Evolutionary conservation across 1,140 invertebrate species (phyloP), one percentile per base, ranked within the genome.

Genomic region (Ceratina calcarata): DNA sequence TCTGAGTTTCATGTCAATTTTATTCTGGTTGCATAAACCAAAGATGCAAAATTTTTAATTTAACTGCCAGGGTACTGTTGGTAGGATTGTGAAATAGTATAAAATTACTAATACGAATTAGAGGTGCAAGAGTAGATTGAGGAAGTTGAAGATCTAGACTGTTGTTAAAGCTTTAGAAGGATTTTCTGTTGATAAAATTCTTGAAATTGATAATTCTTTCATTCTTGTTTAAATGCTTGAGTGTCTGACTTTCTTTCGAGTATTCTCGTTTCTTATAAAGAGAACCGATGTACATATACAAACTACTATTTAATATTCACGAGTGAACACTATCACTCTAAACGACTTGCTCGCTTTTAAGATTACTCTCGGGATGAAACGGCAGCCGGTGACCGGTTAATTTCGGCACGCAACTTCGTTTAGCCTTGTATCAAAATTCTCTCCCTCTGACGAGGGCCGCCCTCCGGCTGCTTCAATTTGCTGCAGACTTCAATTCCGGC

Each of bases 381-480:
- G 32, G 20, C 6, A 61, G 18, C 16, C 37, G 22, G 7, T 18
- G 70, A 10, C 15, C 12, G 13, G 22, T 24, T 27, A 72, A 72
- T 72, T 72, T 65, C 24, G n/a, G 24, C 37, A 4, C 10, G 27
- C 27, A 45, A 66, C 51, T 74, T 53, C 61, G 55, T 74, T 74
- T 74, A 55, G 61, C n/a, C 60, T 65, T 32, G 51, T 74, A 57
- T 45, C 61, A 74, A 74, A 74, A 74, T 74, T 57, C 51, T 32
- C n/a, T 45, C 37, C 37, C 6, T 45, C 49, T 55, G n/a, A 74
- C 49, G 61, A 57, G 51, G 22, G 15, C 1, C 15, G 7, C 7
- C 2, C 20, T 3, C 15, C 51, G 16, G 20, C 1, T 10, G 32
- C 51, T 60, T 75, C 32, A 75, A 75, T 67, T 75, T 75, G 62